Percentiles rank a stretch among this genome's conserved stretches.
Evolutionary conservation across 37 sponge, comb jelly and placozoan genomes (phyloP).

Genomic region (Aplysina aerophoba): DNA sequence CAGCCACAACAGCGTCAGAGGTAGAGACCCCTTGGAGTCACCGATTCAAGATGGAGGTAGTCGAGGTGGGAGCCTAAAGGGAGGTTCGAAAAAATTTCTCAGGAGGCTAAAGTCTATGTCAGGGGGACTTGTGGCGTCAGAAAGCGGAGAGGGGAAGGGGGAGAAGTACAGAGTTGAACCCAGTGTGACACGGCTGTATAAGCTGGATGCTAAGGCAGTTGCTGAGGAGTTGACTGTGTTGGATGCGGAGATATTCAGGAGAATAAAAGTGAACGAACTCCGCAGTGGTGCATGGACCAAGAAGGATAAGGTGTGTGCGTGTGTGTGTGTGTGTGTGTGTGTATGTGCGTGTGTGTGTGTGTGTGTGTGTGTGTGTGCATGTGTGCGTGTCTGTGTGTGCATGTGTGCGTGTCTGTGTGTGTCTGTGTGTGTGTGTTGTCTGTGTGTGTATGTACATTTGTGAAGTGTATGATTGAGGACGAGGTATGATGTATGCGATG

Average conservation of each 20-base stretch:
- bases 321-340: conserved; percentile 19
- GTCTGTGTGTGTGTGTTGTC: not conserved
- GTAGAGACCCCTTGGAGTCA: not conserved
- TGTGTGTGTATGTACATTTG: not conserved
- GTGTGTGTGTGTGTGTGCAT: conserved; percentile 44
- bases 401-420: conserved; percentile 30
- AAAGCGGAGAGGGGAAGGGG: not conserved
- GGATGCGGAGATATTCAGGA: conserved; percentile 63
- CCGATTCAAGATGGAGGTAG: not conserved
- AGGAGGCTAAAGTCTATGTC: conserved; percentile 25
- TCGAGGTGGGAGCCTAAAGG: not conserved
- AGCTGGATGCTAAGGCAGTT: conserved; percentile 33
- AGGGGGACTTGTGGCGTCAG: not conserved
- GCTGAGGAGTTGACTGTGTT: conserved; percentile 67
- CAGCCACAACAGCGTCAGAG: too few relatives aligned
- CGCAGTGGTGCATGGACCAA: conserved; percentile 68
- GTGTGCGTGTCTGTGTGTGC: conserved; percentile 37
- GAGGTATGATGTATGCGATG: not conserved
- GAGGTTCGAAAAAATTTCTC: not conserved
- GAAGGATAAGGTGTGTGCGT: conserved; percentile 47
- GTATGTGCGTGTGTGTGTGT: conserved; percentile 54
- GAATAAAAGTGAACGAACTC: conserved; percentile 57
- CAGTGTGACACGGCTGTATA: conserved; percentile 37
- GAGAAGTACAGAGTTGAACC: not conserved
- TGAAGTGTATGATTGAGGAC: not conserved